These are phyloP conservation scores for Meandrusa payeni DNA, from an alignment of 2,888 invertebrate genomes.

Conservation along the genomic window DNA sequence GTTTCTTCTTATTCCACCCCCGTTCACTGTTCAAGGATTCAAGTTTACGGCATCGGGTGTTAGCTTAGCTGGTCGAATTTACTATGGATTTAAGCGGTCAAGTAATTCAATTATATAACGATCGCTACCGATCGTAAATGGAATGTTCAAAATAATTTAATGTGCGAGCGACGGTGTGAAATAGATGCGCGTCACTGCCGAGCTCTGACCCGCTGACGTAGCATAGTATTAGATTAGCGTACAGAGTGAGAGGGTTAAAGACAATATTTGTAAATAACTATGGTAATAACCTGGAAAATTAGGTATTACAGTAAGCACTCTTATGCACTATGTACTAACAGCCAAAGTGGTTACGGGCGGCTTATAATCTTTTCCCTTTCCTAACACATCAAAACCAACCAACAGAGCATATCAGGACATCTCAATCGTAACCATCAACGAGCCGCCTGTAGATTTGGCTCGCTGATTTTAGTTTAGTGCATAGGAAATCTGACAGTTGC, in stretches of 20 bases:
- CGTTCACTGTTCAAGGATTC: conserved; percentile 54
- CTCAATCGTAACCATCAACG: not conserved
- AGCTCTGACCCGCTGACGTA: conserved; percentile 72
- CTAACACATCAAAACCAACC: conserved; percentile 8
- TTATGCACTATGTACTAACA: conserved; percentile 28
- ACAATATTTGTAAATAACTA: conserved; percentile 82
- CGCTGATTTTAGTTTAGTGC: conserved; percentile 18
- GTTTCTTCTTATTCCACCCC: conserved; percentile 28
- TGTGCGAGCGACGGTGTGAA: conserved; percentile 57
- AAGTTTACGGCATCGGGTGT: conserved; percentile 52
- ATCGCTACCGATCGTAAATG: conserved; percentile 62
- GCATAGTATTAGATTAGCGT: conserved; percentile 75
- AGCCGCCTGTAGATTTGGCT: conserved; percentile 7
- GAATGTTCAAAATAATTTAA: conserved; percentile 64
- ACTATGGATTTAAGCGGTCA: conserved; percentile 77
- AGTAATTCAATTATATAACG: conserved; percentile 58
- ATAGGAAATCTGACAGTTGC: conserved; percentile 33
- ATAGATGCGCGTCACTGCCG: conserved; percentile 70
- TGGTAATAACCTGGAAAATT: conserved; percentile 72
- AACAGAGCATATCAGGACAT: conserved; percentile 10
- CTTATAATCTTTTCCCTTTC: conserved; percentile 11
- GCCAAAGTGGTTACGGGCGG: conserved; percentile 21
- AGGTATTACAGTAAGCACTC: conserved; percentile 64
- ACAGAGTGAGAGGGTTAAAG: conserved; percentile 81
- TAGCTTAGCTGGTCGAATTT: conserved; percentile 79